Evolutionary conservation across 1,140 invertebrate species (phyloP), one percentile per base, ranked within the genome.

Genomic region (Diachasma alloeum): DNA sequence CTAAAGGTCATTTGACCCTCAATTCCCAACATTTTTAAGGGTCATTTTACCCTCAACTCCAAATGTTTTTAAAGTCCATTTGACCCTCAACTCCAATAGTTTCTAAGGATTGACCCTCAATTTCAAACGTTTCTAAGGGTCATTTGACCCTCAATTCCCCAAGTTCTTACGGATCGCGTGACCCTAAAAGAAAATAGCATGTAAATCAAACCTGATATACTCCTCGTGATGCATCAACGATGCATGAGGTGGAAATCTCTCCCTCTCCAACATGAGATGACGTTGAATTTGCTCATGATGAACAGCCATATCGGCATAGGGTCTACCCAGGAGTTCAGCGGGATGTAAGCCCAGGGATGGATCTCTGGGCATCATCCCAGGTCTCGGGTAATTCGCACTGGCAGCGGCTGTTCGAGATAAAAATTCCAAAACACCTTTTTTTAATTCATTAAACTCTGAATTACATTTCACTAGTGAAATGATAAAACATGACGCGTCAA

Each of bases 201-300:
- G 31, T 6, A 31, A 3, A 31, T 87, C 89, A 72, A 91, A 94
- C 93, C 95, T 92, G 82, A 96, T 88, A 86, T 96, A 95, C 87
- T 96, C 95, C 86, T 96, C 94, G 81, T 95, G 93, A 31, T 92
- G 92, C 39, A 94, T 91, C 48, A 94, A 87, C 8, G 92, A 91
- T 15, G 92, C 92, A 72, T 94, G 94, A 46, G 92, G 87, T 76
- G 91, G 92, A 83, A 93, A 93, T 73, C 94, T 90, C 81, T 96
- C 95, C 36, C 95, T 91, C 86, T 97, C 96, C 87, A 97, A 85
- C 89, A 97, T 90, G 83, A 97, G 91, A 82, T 97, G 95, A 78
- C 96, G 91, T 86, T 97, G 95, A 26, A 97, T 86, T 82, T 96
- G 95, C 87, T 97, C 96, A 82, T 97, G 95, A 72, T 95, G 94